Percentiles rank a stretch among this genome's conserved stretches.
Evolutionary conservation across 2,797 vertebrate species (phyloP).

Genomic region (Phoebastria nigripes): DNA sequence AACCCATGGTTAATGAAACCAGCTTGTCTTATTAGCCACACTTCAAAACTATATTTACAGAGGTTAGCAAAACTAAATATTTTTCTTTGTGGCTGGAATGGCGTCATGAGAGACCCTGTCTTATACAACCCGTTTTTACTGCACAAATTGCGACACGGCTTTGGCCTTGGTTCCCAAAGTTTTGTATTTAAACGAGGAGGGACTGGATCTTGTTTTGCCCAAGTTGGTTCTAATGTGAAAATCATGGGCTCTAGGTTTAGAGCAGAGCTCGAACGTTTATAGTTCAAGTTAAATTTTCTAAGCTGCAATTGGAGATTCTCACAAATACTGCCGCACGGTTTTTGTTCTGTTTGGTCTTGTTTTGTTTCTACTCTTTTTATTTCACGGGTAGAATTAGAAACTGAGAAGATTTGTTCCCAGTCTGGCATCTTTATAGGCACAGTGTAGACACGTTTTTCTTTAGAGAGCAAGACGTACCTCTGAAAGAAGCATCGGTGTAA

Average conservation of each 20-base stretch:
- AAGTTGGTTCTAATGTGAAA: background rate
- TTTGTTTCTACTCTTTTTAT: background rate
- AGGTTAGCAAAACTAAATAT: slow-evolving; percentile 29
- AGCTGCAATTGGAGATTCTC: background rate
- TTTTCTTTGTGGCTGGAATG: slow-evolving; percentile 11
- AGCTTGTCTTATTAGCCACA: background rate
- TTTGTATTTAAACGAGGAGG: background rate
- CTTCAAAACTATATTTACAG: slow-evolving; percentile 32
- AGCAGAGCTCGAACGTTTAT: background rate
- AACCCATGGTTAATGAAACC: background rate
- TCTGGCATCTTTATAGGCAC: background rate
- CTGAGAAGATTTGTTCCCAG: background rate
- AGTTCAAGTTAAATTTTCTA: background rate
- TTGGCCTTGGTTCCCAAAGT: background rate
- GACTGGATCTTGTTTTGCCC: background rate
- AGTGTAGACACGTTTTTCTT: background rate
- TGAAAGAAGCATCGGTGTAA: background rate
- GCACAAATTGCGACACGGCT: background rate
- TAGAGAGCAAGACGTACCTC: background rate
- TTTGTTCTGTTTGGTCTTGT: background rate
- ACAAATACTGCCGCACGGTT: background rate
- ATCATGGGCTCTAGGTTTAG: background rate
- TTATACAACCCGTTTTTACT: slow-evolving; percentile 13
- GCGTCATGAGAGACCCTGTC: background rate
- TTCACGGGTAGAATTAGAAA: background rate